Conservation (phyloP, 2,888 invertebrate species). For the Cryptocheilus praepositus region DNA sequence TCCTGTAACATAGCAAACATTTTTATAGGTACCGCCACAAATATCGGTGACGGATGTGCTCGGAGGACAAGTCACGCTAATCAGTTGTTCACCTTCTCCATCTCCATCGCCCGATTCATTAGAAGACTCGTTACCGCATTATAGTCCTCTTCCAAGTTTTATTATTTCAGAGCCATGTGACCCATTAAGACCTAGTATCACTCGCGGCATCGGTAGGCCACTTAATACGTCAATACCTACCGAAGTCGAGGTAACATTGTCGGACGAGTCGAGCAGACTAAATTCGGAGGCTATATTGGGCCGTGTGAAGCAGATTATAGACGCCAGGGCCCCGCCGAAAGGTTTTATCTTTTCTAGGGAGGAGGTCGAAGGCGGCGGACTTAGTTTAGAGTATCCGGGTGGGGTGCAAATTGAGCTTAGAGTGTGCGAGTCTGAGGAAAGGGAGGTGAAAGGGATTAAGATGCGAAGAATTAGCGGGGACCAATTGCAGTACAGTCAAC, state of each 20-base stretch:
- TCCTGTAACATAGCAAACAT: conserved; percentile 15
- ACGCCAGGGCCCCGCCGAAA: conserved; percentile 85
- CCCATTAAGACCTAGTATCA: conserved; percentile 86
- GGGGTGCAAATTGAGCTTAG: conserved; percentile 91
- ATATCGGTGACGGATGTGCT: conserved; percentile 94
- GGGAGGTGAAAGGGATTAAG: conserved; percentile 87
- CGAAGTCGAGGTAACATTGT: conserved; percentile 84
- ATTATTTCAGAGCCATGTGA: conserved; percentile 85
- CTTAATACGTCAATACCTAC: conserved; percentile 67
- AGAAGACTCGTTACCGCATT: conserved; percentile 68
- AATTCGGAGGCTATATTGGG: conserved; percentile 88
- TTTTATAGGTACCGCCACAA: conserved; percentile 80
- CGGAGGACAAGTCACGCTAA: conserved; percentile 88
- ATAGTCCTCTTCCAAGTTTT: conserved; percentile 75
- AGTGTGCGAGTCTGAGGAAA: conserved; percentile 83
- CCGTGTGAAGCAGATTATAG: conserved; percentile 86
- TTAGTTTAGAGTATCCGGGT: conserved; percentile 86
- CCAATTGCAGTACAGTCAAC: conserved; percentile 89
- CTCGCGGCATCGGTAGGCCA: conserved; percentile 83
- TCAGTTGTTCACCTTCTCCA: conserved; percentile 84
- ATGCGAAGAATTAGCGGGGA: conserved; percentile 92
- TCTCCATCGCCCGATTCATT: conserved; percentile 72
- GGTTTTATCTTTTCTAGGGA: conserved; percentile 77
- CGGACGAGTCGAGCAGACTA: conserved; percentile 86
- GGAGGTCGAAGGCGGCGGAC: conserved; percentile 74